Percentiles rank a stretch among this genome's conserved stretches.
These are phyloP conservation scores for Solenodon paradoxus DNA, from an alignment of 2,113 vertebrate species.

Conservation along the genomic window DNA sequence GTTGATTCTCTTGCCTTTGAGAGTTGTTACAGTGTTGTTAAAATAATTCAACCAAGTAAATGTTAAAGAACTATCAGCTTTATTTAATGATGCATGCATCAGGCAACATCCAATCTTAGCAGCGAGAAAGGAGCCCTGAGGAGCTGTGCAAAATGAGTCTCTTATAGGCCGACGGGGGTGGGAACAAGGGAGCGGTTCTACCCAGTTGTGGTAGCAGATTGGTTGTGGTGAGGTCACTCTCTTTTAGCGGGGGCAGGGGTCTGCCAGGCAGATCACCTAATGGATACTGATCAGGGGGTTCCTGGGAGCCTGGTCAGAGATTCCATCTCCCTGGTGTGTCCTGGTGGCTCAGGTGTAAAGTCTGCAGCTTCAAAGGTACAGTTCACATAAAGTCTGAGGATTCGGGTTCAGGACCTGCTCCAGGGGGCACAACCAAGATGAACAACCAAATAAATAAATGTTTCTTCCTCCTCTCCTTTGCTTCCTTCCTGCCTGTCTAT, in stretches of 20 bases:
- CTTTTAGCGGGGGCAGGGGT: background rate
- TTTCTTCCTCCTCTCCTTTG: too few species aligned
- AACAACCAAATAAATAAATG: too few species aligned
- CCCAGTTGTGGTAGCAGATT: too few species aligned
- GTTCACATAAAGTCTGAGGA: too few species aligned
- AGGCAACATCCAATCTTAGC: background rate
- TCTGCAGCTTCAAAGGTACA: too few species aligned
- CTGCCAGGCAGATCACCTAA: background rate
- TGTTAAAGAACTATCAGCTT: background rate
- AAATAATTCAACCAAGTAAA: background rate
- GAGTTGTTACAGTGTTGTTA: background rate
- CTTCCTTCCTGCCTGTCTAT: too few species aligned
- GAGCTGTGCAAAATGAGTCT: too few species aligned
- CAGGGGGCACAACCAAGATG: too few species aligned
- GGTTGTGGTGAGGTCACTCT: background rate
- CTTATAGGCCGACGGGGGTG: background rate
- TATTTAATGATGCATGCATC: background rate
- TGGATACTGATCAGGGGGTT: background rate
- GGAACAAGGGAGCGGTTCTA: background rate
- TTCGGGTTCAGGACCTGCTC: too few species aligned
- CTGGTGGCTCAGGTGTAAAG: too few species aligned
- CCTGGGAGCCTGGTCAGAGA: background rate
- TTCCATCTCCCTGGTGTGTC: too few species aligned
- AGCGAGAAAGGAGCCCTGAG: too few species aligned
- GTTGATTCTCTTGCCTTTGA: background rate